Conservation (phyloP, 2,113 vertebrate genomes). For the Gracilinanus agilis region DNA sequence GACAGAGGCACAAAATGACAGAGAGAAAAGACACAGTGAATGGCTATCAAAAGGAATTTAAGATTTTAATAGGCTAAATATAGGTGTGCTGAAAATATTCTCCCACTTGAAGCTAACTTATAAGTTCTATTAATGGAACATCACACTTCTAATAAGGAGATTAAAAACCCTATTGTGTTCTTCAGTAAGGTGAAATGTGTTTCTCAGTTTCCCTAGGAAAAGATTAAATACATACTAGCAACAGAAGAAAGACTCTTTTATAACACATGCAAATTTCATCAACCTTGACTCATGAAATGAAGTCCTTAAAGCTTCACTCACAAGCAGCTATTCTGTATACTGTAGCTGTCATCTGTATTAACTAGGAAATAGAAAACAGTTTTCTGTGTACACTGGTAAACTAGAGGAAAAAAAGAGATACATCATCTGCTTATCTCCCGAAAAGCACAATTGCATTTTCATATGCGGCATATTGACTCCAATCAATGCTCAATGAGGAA, state of each 20-base stretch:
- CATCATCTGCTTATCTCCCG: not conserved
- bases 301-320: not conserved
- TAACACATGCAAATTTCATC: not conserved
- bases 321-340: not conserved
- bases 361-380: not conserved
- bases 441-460: not conserved
- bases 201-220: not conserved
- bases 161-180: not conserved
- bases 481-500: not conserved
- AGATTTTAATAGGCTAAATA: conserved; percentile 26
- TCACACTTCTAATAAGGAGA: not conserved
- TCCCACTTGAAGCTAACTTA: not conserved
- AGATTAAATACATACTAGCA: not conserved
- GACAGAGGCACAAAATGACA: too few species aligned
- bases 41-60: not conserved
- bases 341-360: not conserved
- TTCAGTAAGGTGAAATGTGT: not conserved
- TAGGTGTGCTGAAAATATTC: conserved; percentile 1
- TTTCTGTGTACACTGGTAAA: not conserved
- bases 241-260: not conserved
- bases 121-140: not conserved
- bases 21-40: too few species aligned
- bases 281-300: conserved; percentile 29
- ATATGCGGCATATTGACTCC: conserved; percentile 11
- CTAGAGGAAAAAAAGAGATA: not conserved